Evolutionary conservation across 2,113 vertebrate genomes (phyloP).

Genomic region (Sceloporus tristichus): DNA sequence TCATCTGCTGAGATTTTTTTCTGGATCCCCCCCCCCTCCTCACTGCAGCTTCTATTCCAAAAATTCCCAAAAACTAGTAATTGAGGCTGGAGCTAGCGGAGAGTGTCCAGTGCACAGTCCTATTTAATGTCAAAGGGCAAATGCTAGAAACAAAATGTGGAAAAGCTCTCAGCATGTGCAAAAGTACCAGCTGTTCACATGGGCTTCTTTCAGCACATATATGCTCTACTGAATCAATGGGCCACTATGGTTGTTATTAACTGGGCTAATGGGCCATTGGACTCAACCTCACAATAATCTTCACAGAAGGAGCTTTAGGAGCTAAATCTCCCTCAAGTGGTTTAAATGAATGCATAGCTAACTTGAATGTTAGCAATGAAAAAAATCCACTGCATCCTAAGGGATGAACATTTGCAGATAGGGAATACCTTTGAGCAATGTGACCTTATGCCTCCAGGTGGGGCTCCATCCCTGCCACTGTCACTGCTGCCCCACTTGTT

Average conservation of each 20-base stretch:
- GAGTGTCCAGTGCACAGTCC: background rate
- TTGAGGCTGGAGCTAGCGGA: no score
- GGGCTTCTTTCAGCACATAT: background rate
- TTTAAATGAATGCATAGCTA: background rate
- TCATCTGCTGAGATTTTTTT: conserved; percentile 37
- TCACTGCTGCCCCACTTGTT: background rate
- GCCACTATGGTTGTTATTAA: background rate
- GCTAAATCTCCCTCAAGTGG: background rate
- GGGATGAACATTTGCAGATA: background rate
- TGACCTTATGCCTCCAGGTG: background rate
- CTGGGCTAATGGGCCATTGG: background rate
- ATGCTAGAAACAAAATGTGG: background rate
- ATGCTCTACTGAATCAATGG: background rate
- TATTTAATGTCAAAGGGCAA: background rate
- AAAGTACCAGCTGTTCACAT: background rate
- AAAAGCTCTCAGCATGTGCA: background rate
- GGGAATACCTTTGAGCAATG: background rate
- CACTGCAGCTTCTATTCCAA: background rate
- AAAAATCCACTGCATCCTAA: background rate
- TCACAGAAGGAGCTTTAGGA: background rate
- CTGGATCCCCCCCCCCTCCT: background rate
- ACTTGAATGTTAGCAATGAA: background rate
- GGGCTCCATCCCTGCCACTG: background rate
- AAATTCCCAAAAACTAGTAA: background rate
- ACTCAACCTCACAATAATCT: background rate